Evolutionary conservation across 2,888 invertebrate genomes (phyloP).

Genomic region (Synanthedon formicaeformis): DNA sequence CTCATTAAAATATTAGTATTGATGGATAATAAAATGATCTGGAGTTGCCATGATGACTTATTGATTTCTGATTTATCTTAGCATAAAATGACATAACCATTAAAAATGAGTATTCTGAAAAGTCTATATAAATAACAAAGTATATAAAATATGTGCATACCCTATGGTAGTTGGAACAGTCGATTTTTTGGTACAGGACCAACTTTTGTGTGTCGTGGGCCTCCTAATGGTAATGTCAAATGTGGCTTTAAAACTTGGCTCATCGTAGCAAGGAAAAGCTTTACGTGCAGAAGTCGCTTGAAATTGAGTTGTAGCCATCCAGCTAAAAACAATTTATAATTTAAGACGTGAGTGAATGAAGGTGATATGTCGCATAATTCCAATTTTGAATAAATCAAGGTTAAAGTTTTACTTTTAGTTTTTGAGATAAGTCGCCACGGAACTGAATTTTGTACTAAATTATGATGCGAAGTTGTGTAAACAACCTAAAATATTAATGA

Average conservation of each 20-base stretch:
- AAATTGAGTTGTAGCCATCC: constrained; percentile 78
- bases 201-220: constrained; percentile 50
- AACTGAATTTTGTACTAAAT: too few relatives aligned
- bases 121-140: constrained; percentile 24
- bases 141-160: neutral
- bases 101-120: constrained; percentile 33
- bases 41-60: too few relatives aligned
- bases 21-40: too few relatives aligned
- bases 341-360: too few relatives aligned
- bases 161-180: neutral
- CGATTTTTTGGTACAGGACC: constrained; percentile 71
- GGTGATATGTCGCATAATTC: too few relatives aligned
- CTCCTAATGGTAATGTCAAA: constrained; percentile 77
- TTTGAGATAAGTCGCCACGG: too few relatives aligned
- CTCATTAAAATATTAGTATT: too few relatives aligned
- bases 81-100: constrained; percentile 6
- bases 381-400: too few relatives aligned
- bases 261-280: constrained; percentile 85
- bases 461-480: too few relatives aligned
- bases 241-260: constrained; percentile 84
- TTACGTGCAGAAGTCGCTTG: constrained; percentile 75
- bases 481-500: too few relatives aligned
- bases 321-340: constrained; percentile 32
- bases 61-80: too few relatives aligned
- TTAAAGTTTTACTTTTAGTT: too few relatives aligned